These are phyloP conservation scores for Pteronura brasiliensis DNA, from an alignment of 2,113 vertebrate genomes.

Conservation along the genomic window DNA sequence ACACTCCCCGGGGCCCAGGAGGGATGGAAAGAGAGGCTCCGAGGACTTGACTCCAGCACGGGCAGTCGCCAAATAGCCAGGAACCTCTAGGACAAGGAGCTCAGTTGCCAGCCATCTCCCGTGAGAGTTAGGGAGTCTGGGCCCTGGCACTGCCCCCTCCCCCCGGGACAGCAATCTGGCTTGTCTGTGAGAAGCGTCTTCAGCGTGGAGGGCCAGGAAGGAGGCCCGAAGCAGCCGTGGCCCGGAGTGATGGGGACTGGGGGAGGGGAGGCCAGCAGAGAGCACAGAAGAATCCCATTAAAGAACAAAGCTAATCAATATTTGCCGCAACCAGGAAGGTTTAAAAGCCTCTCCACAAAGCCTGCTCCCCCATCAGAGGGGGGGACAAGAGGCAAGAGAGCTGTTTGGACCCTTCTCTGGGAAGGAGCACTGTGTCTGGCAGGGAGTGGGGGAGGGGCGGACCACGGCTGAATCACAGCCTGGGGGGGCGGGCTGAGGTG, in stretches of 20 bases:
- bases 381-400: neutral
- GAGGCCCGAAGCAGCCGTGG: slow-evolving; percentile 48
- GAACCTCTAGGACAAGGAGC: neutral
- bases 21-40: neutral
- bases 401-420: neutral
- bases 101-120: neutral
- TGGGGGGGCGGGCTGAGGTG: neutral
- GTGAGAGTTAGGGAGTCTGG: neutral
- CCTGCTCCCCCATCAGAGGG: neutral
- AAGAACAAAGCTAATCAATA: slow-evolving; percentile 82
- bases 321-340: slow-evolving; percentile 68
- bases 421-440: neutral
- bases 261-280: neutral
- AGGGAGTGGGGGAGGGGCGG: neutral
- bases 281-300: slow-evolving; percentile 76
- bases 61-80: neutral
- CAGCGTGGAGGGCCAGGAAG: slow-evolving; percentile 13
- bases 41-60: neutral
- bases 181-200: neutral
- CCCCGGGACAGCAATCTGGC: neutral
- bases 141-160: accelerated
- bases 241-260: slow-evolving; percentile 3
- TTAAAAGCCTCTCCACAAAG: slow-evolving; percentile 83
- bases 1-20: neutral
- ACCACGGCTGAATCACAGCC: neutral